These are phyloP conservation scores for Cosmopolites sordidus DNA, from an alignment of 2,888 invertebrate genomes.

Conservation along the genomic window DNA sequence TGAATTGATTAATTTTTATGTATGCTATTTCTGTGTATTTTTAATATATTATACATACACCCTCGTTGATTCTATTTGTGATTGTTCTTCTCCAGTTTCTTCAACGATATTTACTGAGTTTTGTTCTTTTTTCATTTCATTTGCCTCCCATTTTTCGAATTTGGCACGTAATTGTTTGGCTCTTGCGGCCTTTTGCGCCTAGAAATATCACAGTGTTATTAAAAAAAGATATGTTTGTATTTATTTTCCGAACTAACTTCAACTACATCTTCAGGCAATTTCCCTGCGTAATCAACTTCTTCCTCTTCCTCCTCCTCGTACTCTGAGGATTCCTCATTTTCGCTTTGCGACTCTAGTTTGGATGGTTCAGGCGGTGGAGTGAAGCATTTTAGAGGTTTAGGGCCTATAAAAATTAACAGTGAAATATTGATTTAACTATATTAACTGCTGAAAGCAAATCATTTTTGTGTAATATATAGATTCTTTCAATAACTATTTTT, in stretches of 20 bases:
- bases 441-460: no score
- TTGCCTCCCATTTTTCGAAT: constrained; percentile 82
- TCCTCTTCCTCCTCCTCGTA: constrained; percentile 50
- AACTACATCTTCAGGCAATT: constrained; percentile 41
- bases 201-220: constrained; percentile 18
- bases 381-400: constrained; percentile 82
- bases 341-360: constrained; percentile 40
- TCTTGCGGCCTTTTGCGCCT: constrained; percentile 73
- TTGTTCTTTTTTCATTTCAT: constrained; percentile 57
- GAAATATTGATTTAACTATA: no score
- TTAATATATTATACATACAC: no score
- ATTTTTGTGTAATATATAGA: no score
- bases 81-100: constrained; percentile 59
- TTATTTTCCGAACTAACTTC: constrained; percentile 36
- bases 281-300: constrained; percentile 44
- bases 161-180: constrained; percentile 81
- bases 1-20: no score
- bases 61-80: constrained; percentile 82
- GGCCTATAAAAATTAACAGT: no score
- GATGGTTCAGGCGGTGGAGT: constrained; percentile 77
- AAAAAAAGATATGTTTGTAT: neutral
- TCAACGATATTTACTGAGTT: constrained; percentile 40
- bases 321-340: constrained; percentile 47
- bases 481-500: no score
- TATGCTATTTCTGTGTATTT: no score